Conservation (phyloP, 2,888 invertebrate genomes). For the Microchrysa polita region DNA sequence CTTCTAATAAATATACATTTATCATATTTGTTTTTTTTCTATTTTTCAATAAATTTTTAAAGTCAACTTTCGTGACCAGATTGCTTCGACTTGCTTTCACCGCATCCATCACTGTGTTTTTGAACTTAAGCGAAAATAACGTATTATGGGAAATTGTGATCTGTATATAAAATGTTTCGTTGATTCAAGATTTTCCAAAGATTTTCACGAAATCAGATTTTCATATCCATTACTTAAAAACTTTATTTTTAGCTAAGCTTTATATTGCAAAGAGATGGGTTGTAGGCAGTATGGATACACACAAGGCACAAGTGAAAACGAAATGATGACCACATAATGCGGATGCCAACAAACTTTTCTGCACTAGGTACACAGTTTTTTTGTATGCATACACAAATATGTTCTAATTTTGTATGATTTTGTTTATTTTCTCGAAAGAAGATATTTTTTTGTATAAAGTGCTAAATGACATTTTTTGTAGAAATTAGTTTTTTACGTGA, state of each 20-base stretch:
- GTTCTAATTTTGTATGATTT: background rate
- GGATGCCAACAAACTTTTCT: background rate
- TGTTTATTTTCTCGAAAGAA: background rate
- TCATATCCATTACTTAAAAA: slow-evolving; percentile 22
- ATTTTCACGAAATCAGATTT: slow-evolving; percentile 29
- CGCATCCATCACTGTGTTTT: background rate
- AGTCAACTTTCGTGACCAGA: background rate
- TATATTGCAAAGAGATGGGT: slow-evolving; percentile 28
- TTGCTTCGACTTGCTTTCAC: background rate
- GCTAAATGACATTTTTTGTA: no score
- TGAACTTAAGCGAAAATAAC: background rate
- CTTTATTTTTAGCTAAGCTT: slow-evolving; percentile 35
- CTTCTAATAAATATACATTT: no score
- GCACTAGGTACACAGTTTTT: background rate
- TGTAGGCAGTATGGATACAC: slow-evolving; percentile 32
- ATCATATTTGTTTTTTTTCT: no score
- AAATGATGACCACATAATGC: background rate
- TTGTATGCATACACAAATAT: background rate
- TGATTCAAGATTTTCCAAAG: slow-evolving; percentile 19
- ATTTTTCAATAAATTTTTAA: no score
- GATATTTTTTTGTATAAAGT: background rate
- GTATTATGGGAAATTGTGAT: background rate
- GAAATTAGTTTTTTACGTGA: no score
- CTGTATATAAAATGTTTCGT: no score
- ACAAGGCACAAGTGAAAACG: background rate